Conservation (phyloP, 1,140 invertebrate genomes). For the Pentalonia nigronervosa region DNA sequence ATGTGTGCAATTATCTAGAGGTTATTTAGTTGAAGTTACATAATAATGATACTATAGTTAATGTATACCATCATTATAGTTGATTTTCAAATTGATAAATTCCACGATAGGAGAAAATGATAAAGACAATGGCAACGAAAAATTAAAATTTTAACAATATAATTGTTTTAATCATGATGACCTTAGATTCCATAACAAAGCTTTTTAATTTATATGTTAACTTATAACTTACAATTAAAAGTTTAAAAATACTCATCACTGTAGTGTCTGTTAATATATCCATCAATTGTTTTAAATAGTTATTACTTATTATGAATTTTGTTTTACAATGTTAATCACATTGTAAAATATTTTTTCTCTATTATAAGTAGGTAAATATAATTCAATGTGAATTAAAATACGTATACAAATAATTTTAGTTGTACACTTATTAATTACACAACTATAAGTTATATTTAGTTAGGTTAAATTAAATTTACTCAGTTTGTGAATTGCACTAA, state of each 20-base stretch:
- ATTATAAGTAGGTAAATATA: background rate
- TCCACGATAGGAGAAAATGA: too few relatives aligned
- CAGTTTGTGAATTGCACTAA: background rate
- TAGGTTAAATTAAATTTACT: background rate
- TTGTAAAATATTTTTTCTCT: background rate
- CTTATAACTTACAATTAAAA: background rate
- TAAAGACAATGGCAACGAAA: background rate
- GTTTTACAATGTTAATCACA: background rate
- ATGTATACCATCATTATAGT: background rate
- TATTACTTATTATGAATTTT: background rate
- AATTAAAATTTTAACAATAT: background rate
- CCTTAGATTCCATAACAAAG: background rate
- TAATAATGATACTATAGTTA: background rate
- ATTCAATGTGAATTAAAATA: background rate
- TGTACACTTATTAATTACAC: background rate
- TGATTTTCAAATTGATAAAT: background rate
- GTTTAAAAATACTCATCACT: background rate
- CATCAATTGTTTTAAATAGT: background rate
- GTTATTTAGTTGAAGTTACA: background rate
- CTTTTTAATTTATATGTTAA: background rate
- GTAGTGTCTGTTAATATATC: background rate
- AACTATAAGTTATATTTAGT: background rate
- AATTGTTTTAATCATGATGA: constrained; percentile 2
- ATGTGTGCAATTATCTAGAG: background rate
- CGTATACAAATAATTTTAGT: background rate